Evolutionary conservation across 1,140 invertebrate genomes (phyloP).

Genomic region (Trachymyrmex septentrionalis): DNA sequence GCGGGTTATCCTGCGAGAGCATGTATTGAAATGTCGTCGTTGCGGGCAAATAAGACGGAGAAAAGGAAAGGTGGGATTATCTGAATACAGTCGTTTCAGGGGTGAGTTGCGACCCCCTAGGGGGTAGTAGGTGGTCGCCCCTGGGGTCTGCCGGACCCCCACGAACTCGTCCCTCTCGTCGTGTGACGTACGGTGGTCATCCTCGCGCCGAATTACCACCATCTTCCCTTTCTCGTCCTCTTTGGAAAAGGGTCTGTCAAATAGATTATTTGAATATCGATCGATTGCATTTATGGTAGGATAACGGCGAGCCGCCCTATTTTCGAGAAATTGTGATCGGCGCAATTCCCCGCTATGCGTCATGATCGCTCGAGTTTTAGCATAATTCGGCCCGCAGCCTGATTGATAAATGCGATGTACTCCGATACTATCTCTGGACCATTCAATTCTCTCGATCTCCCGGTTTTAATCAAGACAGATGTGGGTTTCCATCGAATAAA

Average conservation of each 20-base stretch:
- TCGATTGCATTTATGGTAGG: slow-evolving; percentile 30
- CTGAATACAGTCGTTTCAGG: slow-evolving; percentile 83
- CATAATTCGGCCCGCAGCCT: slow-evolving; percentile 69
- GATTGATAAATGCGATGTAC: slow-evolving; percentile 63
- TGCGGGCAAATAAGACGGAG: slow-evolving; percentile 64
- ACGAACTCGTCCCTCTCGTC: slow-evolving; percentile 37
- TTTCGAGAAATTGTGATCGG: slow-evolving; percentile 51
- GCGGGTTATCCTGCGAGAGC: slow-evolving; percentile 52
- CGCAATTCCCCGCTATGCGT: slow-evolving; percentile 47
- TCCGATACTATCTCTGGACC: slow-evolving; percentile 1
- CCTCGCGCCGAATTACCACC: slow-evolving; percentile 77
- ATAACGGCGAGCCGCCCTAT: slow-evolving; percentile 9
- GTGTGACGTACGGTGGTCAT: slow-evolving; percentile 84
- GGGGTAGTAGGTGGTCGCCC: slow-evolving; percentile 81
- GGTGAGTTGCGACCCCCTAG: slow-evolving; percentile 84
- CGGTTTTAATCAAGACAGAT: slow-evolving; percentile 66
- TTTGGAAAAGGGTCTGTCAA: slow-evolving; percentile 43
- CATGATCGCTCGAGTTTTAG: slow-evolving; percentile 65
- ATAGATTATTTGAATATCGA: slow-evolving; percentile 84
- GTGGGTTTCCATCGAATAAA: slow-evolving; percentile 29
- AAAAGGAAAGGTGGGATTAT: slow-evolving; percentile 82
- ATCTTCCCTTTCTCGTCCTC: slow-evolving; percentile 58
- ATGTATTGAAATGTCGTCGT: slow-evolving; percentile 83
- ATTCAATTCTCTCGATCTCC: neutral
- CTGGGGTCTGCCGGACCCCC: slow-evolving; percentile 69